Evolutionary conservation across 2,113 vertebrate genomes (phyloP), one percentile per base, ranked within the genome.

Genomic region (Syngnathoides biaculeatus): DNA sequence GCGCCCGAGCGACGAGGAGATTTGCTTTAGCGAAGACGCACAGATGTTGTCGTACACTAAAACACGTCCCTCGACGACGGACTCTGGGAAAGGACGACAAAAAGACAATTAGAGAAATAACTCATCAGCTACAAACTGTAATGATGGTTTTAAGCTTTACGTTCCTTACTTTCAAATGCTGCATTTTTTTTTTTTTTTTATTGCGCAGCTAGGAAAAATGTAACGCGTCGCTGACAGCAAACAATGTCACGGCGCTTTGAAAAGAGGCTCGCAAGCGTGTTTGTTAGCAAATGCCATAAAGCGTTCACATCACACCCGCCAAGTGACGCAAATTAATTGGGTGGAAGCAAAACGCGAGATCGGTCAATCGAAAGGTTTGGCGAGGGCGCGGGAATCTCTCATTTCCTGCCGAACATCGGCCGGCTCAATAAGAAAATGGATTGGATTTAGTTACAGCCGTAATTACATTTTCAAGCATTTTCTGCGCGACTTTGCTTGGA

Each of bases 401-500:
- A 89, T 90, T 89, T 89, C 85, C 85, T n/a, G 76, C 61, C 57
- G 59, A 85, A 87, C 82, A 82, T 86, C 78, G 61, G 26, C 84
- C 50, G 71, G 65, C 77, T 57, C 62, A 69, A 74, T 47, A 67
- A 66, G 70, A 77, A 80, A 81, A 84, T 73, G 64, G 48, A 77
- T 69, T 64, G 71, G 62, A 63, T 77, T 80, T 79, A 69, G 68
- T 76, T 78, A 77, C 63, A 81, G 63, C 38, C n/a, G 26, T 86
- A 79, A 84, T 85, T 70, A 65, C 60, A 82, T 79, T 81, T 82
- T 73, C 56, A 68, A 73, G 65, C 45, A 68, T 79, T 82, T 81
- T 77, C 73, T 60, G 75, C 71, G 80, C 55, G 13, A 64, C 57
- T 68, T 80, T 81, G 73, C 72, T 64, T n/a, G 56, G 53, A 72